phyloP scores from a whole-genome alignment of 2,113 vertebrate genomes.

The Bubo scandiacus region DNA sequence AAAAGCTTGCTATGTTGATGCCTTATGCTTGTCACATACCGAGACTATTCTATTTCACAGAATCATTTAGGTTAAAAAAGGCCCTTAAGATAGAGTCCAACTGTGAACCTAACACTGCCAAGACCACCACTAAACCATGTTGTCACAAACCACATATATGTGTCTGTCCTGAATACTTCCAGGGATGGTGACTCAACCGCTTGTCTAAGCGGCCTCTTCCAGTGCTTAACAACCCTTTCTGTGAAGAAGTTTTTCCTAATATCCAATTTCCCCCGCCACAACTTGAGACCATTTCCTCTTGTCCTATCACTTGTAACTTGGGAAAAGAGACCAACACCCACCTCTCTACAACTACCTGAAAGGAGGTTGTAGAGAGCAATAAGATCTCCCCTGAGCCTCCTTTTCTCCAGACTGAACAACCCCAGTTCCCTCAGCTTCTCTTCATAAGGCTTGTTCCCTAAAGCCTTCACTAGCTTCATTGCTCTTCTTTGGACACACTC shows the following conservation, averaged over 20 bases:
- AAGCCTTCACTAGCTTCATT: neutral
- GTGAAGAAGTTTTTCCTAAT: neutral
- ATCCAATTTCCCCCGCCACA: neutral
- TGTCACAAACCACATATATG: neutral
- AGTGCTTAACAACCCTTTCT: neutral
- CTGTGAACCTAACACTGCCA: neutral
- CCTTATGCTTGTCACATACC: neutral
- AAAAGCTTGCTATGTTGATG: neutral
- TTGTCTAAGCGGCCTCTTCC: neutral
- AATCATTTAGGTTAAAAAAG: neutral
- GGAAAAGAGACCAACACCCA: neutral
- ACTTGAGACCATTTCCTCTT: neutral
- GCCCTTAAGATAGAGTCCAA: neutral
- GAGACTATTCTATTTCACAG: neutral
- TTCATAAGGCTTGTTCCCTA: neutral
- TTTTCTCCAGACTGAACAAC: neutral
- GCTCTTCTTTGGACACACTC: neutral
- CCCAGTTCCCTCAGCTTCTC: neutral
- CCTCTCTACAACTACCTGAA: neutral
- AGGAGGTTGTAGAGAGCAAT: neutral
- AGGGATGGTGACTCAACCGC: neutral
- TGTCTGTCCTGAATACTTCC: neutral
- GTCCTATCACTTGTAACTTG: neutral
- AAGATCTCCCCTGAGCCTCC: neutral
- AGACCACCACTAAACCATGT: neutral